These are phyloP conservation scores for Coregonus ussuriensis DNA, from an alignment of 2,797 vertebrate genomes.

Conservation along the genomic window DNA sequence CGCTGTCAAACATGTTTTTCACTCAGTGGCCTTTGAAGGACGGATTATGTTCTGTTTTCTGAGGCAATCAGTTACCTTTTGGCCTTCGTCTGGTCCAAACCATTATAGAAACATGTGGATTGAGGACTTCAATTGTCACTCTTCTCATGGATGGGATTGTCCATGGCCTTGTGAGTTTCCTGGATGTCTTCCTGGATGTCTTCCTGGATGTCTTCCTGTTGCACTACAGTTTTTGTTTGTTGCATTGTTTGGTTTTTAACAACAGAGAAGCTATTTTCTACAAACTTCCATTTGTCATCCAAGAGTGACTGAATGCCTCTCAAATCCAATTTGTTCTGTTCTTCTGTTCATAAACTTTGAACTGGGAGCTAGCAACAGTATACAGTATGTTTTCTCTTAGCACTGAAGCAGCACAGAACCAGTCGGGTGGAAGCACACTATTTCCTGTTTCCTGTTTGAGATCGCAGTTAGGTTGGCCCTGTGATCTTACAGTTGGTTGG, in stretches of 20 bases:
- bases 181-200: neutral
- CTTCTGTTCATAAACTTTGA: neutral
- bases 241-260: neutral
- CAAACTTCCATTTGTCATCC: neutral
- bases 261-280: neutral
- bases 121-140: neutral
- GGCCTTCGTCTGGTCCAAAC: neutral
- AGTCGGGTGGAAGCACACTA: neutral
- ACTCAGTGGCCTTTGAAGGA: neutral
- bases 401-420: slow-evolving; percentile 1
- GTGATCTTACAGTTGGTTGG: neutral
- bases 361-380: neutral
- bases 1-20: neutral
- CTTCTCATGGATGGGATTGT: neutral
- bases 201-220: no score
- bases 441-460: slow-evolving; percentile 9
- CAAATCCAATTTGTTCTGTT: neutral
- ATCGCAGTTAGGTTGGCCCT: neutral
- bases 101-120: neutral
- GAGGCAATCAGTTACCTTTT: neutral
- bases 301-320: slow-evolving; percentile 2
- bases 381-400: neutral
- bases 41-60: no score
- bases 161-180: neutral
- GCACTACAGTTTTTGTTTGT: neutral